A percentile compares a stretch with the other conserved stretches of the same genome.
Conservation (phyloP, 2,888 invertebrate species). For the Meiosimyza decipiens region DNA sequence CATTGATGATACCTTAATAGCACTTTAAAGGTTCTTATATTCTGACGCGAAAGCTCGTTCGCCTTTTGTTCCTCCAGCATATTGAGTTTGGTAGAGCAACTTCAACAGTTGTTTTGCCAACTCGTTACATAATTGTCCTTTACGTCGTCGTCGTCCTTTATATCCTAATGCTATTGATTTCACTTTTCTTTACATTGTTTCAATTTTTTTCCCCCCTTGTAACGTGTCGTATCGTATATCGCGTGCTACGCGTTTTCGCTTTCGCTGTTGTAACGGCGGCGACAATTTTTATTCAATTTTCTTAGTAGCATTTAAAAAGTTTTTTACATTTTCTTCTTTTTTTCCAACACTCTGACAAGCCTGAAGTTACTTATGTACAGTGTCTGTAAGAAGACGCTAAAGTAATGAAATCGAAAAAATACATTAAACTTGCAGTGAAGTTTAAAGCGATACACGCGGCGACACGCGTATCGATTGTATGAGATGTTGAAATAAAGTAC, state of each 20-base stretch:
- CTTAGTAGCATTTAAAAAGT: constrained; percentile 26
- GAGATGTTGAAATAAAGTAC: too few species aligned
- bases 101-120: constrained; percentile 22
- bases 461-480: constrained; percentile 20
- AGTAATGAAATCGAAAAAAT: not conserved
- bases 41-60: not conserved
- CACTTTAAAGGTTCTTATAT: too few species aligned
- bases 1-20: too few species aligned
- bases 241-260: constrained; percentile 1
- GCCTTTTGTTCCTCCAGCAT: not conserved
- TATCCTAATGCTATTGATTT: constrained; percentile 10
- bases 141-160: not conserved
- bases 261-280: not conserved
- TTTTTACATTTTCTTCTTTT: not conserved
- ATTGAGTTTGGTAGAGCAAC: not conserved
- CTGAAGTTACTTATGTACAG: not conserved
- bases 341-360: not conserved
- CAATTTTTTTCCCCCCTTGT: too few species aligned
- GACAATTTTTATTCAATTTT: constrained; percentile 29
- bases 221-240: not conserved
- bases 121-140: constrained; percentile 16
- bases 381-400: too few species aligned
- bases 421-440: constrained; percentile 22
- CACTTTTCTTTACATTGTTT: constrained; percentile 23
- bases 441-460: constrained; percentile 17